Evolutionary conservation across 2,888 invertebrate species (phyloP), one percentile per base, ranked within the genome.

Genomic region (Acanthosepion esculentum): DNA sequence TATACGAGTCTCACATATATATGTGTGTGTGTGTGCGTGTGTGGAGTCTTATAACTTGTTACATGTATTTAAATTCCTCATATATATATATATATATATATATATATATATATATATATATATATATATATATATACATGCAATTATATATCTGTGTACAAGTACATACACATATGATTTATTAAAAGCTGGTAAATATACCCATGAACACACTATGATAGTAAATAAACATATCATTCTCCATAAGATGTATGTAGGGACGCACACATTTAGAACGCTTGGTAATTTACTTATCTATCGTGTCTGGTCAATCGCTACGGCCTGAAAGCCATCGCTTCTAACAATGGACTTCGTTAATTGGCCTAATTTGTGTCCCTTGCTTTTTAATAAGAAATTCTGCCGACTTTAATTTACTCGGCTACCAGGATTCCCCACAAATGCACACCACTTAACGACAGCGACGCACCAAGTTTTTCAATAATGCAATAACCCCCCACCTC

Each of bases 101-200:
- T 78, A 78, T 78, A 78, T 78, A n/a, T 78, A 78, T 78, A n/a
- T 33, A n/a, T 78, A n/a, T 78, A n/a, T 78, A 78, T 78, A 78
- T 78, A 78, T 78, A 78, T n/a, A 78, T n/a, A 78, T 78, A 78
- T 78, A 78, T n/a, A n/a, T 78, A n/a, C 41, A 41, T 41, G 2
- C 3, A 41, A 41, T 41, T 78, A 78, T 33, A 78, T n/a, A n/a
- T 12, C 15, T n/a, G 23, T 78, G 33, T n/a, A n/a, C 33, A n/a
- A 15, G 12, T 33, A n/a, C n/a, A 3, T 15, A n/a, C 15, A 15
- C 33, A n/a, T 33, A 18, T 33, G 78, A 59, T 23, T 59, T 23
- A 59, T 59, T 6, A 23, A 20, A 59, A 59, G 20, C 59, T 59
- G 59, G 4, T 20, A 3, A 23, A 18, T 59, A 23, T 59, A 59